phyloP scores from a whole-genome alignment of 2,888 invertebrate species.

The Phaedon cochleariae region DNA sequence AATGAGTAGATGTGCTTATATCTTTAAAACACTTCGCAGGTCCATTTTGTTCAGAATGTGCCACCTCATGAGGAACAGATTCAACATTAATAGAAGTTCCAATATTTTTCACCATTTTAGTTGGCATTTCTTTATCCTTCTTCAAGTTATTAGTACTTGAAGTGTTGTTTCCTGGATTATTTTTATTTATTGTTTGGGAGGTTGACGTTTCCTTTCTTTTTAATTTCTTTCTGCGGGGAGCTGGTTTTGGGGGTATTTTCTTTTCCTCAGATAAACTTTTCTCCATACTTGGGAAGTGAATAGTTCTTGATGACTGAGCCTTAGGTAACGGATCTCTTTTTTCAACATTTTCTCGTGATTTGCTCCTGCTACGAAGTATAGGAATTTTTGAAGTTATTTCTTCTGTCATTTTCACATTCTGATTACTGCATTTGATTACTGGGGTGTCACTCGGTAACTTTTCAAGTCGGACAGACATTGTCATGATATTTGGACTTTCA shows the following conservation, averaged over 20 bases:
- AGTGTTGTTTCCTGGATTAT: background rate
- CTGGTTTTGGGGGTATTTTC: constrained; percentile 5
- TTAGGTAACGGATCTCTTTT: background rate
- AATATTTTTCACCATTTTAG: background rate
- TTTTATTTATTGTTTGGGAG: background rate
- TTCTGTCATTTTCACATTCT: background rate
- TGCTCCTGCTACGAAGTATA: constrained; percentile 8
- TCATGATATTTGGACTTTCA: no score
- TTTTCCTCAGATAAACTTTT: background rate
- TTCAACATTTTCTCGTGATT: constrained; percentile 12
- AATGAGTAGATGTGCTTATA: background rate
- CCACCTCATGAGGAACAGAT: background rate
- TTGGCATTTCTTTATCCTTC: background rate
- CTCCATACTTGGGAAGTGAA: no score
- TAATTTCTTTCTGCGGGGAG: background rate
- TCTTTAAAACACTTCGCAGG: background rate
- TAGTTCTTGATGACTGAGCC: no score
- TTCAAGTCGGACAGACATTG: no score
- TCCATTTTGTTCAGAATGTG: background rate
- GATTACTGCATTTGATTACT: background rate
- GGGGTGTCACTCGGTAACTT: no score
- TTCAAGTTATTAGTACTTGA: background rate
- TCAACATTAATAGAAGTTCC: background rate
- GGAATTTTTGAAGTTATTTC: constrained; percentile 12
- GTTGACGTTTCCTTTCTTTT: background rate